These are phyloP conservation scores for Gobiocypris rarus DNA, from an alignment of 2,113 vertebrate genomes.

Conservation along the genomic window DNA sequence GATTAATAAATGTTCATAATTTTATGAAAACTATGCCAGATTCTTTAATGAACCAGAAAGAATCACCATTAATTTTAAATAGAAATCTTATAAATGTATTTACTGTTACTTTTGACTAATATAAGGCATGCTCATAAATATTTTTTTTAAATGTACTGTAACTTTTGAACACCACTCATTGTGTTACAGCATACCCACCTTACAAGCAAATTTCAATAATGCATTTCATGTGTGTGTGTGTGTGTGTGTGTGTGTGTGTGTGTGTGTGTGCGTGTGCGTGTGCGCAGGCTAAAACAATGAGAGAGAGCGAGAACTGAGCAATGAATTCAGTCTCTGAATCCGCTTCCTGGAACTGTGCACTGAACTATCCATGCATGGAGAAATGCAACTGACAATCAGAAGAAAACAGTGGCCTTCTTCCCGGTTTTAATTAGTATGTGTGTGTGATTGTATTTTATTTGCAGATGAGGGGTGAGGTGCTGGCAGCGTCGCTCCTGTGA, in stretches of 20 bases:
- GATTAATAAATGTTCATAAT: not conserved
- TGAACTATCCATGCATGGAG: conserved; percentile 2
- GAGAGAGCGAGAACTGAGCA: not conserved
- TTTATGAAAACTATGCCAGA: not conserved
- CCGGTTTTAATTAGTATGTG: conserved; percentile 34
- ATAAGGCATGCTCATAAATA: too few relatives aligned
- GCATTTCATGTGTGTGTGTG: not conserved
- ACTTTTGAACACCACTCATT: too few relatives aligned
- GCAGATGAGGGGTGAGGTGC: conserved; percentile 34
- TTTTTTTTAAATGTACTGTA: too few relatives aligned
- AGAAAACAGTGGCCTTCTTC: conserved; percentile 3
- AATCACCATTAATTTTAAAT: too few relatives aligned
- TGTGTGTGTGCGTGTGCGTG: not conserved
- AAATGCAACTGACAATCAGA: not conserved
- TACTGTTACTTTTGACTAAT: too few relatives aligned
- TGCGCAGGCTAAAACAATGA: not conserved
- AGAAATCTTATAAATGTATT: too few relatives aligned
- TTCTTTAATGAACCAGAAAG: too few relatives aligned
- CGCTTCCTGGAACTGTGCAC: not conserved
- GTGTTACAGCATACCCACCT: not conserved
- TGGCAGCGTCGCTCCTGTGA: conserved; percentile 1
- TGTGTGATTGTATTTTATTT: conserved; percentile 42
- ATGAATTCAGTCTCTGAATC: not conserved
- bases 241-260: not conserved
- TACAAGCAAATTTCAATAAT: not conserved